Conservation (phyloP, 1,140 invertebrate species). For the Palaemon carinicauda region DNA sequence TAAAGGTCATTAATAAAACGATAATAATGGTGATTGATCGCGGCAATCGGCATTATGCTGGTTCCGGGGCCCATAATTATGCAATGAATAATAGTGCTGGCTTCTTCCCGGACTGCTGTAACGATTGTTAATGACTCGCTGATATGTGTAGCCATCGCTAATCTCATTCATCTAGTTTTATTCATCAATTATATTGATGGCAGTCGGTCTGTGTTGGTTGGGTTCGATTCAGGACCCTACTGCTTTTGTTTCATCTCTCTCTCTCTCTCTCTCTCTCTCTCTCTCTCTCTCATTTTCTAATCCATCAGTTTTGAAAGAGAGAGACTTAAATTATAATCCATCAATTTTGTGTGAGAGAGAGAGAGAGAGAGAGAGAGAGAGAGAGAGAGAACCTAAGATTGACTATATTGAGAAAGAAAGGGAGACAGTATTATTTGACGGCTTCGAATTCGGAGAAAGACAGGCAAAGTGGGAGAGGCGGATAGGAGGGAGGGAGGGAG, state of each 20-base stretch:
- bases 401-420: neutral
- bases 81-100: conserved; percentile 10
- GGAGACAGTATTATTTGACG: neutral
- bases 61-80: conserved; percentile 30
- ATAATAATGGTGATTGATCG: conserved; percentile 41
- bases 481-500: neutral
- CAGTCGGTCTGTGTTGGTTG: neutral
- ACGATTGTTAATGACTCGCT: neutral
- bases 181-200: neutral
- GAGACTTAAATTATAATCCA: no score
- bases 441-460: neutral
- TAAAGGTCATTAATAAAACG: conserved; percentile 33
- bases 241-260: neutral
- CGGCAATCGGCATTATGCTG: conserved; percentile 26
- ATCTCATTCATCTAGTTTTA: neutral
- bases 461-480: neutral
- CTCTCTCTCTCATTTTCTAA: neutral
- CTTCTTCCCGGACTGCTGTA: neutral
- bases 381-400: neutral
- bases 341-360: no score
- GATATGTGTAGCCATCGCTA: neutral
- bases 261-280: conserved; percentile 3
- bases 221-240: no score
- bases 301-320: no score
- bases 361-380: neutral